Percentiles rank a stretch among this genome's conserved stretches.
Conservation (phyloP, 2,113 vertebrate species). For the Hyaena hyaena region DNA sequence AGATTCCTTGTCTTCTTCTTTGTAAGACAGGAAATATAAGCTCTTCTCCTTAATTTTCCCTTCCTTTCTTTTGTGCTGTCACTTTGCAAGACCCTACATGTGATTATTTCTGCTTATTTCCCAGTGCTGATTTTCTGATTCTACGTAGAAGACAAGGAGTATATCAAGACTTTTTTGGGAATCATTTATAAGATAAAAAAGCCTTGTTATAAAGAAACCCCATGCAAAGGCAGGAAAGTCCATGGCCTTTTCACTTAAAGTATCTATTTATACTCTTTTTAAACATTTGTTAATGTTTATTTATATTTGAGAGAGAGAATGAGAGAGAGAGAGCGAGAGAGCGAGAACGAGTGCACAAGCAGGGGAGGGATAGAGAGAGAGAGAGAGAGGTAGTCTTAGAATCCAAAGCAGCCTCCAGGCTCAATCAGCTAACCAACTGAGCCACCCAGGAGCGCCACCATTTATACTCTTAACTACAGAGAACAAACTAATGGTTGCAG, state of each 20-base stretch:
- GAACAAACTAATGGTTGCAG: neutral
- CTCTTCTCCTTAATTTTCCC: neutral
- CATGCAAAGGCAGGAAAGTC: neutral
- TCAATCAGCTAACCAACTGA: too few relatives aligned
- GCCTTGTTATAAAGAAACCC: neutral
- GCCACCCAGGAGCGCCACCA: neutral
- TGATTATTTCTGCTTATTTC: neutral
- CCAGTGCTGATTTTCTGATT: neutral
- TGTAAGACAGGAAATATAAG: neutral
- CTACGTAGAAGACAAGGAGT: neutral
- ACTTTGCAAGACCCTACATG: neutral
- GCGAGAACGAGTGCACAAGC: too few relatives aligned
- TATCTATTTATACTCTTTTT: neutral
- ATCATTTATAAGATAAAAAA: slow-evolving; percentile 4
- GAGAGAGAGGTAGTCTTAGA: too few relatives aligned
- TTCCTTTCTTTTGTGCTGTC: neutral
- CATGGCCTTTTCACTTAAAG: neutral
- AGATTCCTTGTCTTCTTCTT: neutral
- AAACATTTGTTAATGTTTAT: too few relatives aligned
- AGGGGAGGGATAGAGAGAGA: too few relatives aligned
- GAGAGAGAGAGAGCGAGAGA: too few relatives aligned
- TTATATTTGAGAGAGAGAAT: too few relatives aligned
- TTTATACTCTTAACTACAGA: neutral
- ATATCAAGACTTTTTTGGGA: neutral
- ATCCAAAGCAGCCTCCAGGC: too few relatives aligned